Percentiles rank a stretch among this genome's conserved stretches.
Conservation (phyloP, 2,113 vertebrate genomes). For the Camelus dromedarius region DNA sequence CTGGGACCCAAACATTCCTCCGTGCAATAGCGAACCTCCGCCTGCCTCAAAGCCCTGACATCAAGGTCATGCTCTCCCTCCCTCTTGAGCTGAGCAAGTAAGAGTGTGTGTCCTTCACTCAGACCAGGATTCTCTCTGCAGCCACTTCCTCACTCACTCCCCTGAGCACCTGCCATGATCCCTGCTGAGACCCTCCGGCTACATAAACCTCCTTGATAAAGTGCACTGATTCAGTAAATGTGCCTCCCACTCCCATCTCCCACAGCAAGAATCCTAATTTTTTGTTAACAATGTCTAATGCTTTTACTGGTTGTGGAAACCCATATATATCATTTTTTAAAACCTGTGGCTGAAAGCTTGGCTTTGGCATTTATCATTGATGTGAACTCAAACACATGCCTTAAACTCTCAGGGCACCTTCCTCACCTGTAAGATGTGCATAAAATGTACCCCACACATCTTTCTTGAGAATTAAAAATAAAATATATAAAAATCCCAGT, state of each 20-base stretch:
- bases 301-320: neutral
- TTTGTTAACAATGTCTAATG: neutral
- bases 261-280: neutral
- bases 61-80: neutral
- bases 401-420: neutral
- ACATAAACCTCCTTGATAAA: neutral
- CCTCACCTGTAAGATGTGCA: neutral
- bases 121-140: neutral
- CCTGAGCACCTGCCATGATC: neutral
- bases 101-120: neutral
- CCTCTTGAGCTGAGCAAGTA: no score
- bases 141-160: neutral
- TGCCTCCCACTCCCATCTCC: accelerated
- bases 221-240: neutral
- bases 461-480: constrained; percentile 10
- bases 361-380: neutral
- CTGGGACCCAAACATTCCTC: neutral
- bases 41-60: no score
- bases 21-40: accelerated
- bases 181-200: neutral
- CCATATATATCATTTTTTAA: neutral
- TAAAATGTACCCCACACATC: neutral
- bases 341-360: neutral
- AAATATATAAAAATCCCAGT: neutral
- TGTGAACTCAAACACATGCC: neutral